phyloP scores from a whole-genome alignment of 92 coral and sea anemone species.

The Montipora capitata region DNA sequence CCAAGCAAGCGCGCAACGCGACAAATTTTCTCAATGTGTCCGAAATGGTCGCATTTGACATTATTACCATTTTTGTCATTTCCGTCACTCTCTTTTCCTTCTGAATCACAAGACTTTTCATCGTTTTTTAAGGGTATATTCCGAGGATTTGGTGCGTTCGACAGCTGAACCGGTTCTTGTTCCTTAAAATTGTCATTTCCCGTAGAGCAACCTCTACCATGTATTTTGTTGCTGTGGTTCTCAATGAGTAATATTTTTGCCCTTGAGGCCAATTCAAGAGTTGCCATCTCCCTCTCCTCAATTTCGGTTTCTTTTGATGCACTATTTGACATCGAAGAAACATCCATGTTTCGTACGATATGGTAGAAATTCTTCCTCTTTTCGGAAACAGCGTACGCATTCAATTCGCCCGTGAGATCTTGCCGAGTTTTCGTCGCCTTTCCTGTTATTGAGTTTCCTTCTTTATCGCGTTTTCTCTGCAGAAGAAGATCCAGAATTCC shows the following conservation, averaged over 20 bases:
- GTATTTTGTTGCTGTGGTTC: not conserved
- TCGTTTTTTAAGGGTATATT: not conserved
- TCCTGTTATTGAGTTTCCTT: not conserved
- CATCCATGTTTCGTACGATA: not conserved
- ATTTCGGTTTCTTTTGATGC: not conserved
- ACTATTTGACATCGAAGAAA: not conserved
- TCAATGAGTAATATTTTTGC: not conserved
- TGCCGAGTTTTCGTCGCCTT: not conserved
- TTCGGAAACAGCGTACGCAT: not conserved
- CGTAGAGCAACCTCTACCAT: not conserved
- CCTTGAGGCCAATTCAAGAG: not conserved
- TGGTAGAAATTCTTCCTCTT: not conserved
- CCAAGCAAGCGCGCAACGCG: constrained; percentile 86
- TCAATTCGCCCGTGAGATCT: not conserved
- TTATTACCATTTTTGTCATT: not conserved
- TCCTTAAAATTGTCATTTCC: not conserved
- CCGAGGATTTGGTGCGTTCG: no score
- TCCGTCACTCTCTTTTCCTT: not conserved
- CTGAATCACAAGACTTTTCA: not conserved
- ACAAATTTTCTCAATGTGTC: constrained; percentile 55
- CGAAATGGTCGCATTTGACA: not conserved
- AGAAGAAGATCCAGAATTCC: constrained; percentile 26
- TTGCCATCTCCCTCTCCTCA: not conserved
- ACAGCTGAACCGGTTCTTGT: not conserved
- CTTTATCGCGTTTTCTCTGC: not conserved